These are phyloP conservation scores for Neoniphon sammara DNA, from an alignment of 2,797 vertebrate genomes.

Conservation along the genomic window DNA sequence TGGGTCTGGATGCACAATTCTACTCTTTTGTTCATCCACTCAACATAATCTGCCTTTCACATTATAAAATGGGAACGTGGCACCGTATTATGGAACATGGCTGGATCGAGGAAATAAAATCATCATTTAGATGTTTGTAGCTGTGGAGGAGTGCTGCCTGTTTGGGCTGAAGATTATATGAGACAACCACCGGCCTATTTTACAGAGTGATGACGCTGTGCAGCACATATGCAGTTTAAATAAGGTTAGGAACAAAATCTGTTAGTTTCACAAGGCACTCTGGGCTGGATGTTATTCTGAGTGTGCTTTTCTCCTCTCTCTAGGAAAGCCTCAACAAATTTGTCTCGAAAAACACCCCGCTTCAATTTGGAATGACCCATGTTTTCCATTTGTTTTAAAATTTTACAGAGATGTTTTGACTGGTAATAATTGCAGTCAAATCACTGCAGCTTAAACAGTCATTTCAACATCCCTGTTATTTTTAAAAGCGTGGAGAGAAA, in stretches of 20 bases:
- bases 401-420: constrained; percentile 55
- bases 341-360: constrained; percentile 32
- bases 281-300: constrained; percentile 43
- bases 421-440: constrained; percentile 58
- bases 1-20: constrained; percentile 2
- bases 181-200: constrained; percentile 42
- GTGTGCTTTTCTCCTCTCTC: constrained; percentile 29
- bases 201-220: constrained; percentile 33
- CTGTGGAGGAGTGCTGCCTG: constrained; percentile 11
- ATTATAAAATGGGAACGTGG: constrained; percentile 37
- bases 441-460: constrained; percentile 42
- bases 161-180: constrained; percentile 34
- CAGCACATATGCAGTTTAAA: constrained; percentile 22
- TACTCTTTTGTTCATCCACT: neutral
- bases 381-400: constrained; percentile 55
- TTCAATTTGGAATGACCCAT: constrained; percentile 26
- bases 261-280: constrained; percentile 23
- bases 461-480: constrained; percentile 63
- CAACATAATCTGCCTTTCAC: constrained; percentile 15
- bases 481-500: constrained; percentile 61
- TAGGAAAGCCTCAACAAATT: constrained; percentile 54
- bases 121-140: constrained; percentile 49
- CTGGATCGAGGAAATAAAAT: constrained; percentile 45
- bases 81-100: constrained; percentile 11
- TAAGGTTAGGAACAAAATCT: constrained; percentile 19